Evolutionary conservation across 1,140 invertebrate genomes (phyloP), one percentile per base, ranked within the genome.

Genomic region (Leptestheria dahalacensis): DNA sequence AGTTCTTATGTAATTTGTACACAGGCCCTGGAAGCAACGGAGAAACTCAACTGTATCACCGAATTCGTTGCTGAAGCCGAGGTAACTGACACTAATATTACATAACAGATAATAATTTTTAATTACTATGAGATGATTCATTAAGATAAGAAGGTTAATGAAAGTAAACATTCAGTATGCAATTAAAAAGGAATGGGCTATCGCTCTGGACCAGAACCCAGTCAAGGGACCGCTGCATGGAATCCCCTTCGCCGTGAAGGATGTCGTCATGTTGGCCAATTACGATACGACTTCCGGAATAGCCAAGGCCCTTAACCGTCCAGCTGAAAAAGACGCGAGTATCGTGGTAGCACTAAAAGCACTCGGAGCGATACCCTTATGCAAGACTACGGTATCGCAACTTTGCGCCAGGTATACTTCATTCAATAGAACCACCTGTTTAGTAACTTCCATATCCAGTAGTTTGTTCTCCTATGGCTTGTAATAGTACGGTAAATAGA

Each of bases 321-420:
- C 73, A 9, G 64, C 65, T 2, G 48, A 25, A 2, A 53, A 61
- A 9, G 68, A 70, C 48, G 70, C 73, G 6, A 64, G 65, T 6
- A 24, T 73, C 50, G 70, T 77, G 12, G 57, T 62, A 21, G 54
- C 53, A 15, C 54, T 66, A 11, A 61, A 57, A 48, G 57, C 63
- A 28, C 52, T 66, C 24, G 73, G 74, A 18, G 73, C 69, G 15
- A 63, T 76, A 20, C 74, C 74, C 1, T 76, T 76, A 64, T 68
- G 68, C 29, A 67, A 71, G 59, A 77, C 75, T 11, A 76, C 76
- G 60, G 66, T 75, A 1, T 73, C 75, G 10, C 75, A 77, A 59
- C 60, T n/a, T n/a, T n/a, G n/a, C n/a, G n/a, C n/a, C n/a, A n/a
- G n/a, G n/a, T 21, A 2, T 64, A n/a, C n/a, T 54, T 11, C 6